Evolutionary conservation across 2,888 invertebrate genomes (phyloP), one percentile per base, ranked within the genome.

Genomic region (Nomada hirtipes): DNA sequence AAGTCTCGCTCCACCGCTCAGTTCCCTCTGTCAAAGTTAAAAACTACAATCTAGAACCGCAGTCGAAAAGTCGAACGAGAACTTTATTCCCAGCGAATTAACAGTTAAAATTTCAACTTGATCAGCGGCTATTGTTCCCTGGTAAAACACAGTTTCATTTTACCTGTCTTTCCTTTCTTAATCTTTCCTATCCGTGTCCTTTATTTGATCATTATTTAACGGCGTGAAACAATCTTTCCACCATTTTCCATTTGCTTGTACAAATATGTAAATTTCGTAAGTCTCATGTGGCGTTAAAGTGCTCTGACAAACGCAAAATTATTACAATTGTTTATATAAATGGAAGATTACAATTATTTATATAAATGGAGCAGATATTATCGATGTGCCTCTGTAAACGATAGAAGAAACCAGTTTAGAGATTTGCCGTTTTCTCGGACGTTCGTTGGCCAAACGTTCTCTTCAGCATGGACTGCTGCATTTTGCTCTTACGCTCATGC

Each of bases 401-500:
- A 1, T 0, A 26, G 15, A 23, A 36, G 26, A 4, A 13, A n/a
- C 13, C n/a, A 13, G 10, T 64, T 36, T 64, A 23, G 50, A 79
- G 7, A 67, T n/a, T 18, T 4, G 44, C 26, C 2, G 26, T 0
- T 29, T 29, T 29, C 29, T 29, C 29, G 29, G 7, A 18, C 55
- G 52, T 75, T 82, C 59, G 50, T 59, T 47, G 47, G 1, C 53
- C 7, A 2, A 15, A 26, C 10, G 67, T 65, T 55, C 53, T 47
- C 69, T 67, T 71, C 23, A 52, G 47, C 68, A 76, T 52, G 52
- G 18, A 9, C 67, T 67, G 53, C 52, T 26, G 67, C 63, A 74
- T 83, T 74, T 71, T 78, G 29, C 70, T 75, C 64, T 60, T 67
- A 82, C 63, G 55, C 64, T 79, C 65, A 53, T 64, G 83, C 76